These are phyloP conservation scores for Podargus strigoides DNA, from an alignment of 2,797 vertebrate genomes.

Conservation along the genomic window DNA sequence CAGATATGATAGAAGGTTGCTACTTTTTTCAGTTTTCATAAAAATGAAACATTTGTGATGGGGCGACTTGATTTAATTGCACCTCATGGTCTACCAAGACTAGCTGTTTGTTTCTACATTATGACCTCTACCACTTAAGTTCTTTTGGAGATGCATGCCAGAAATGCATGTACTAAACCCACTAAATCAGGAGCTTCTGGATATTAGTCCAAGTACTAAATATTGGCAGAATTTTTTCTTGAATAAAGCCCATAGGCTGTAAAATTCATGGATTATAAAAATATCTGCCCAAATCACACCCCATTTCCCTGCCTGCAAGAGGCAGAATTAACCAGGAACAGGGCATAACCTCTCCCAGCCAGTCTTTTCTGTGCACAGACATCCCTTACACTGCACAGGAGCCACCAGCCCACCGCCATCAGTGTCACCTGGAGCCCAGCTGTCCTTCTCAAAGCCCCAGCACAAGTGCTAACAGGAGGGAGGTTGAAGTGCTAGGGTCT, in stretches of 20 bases:
- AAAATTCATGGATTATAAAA: neutral
- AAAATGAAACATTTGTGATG: neutral
- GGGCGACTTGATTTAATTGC: neutral
- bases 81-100: neutral
- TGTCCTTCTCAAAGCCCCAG: neutral
- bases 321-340: neutral
- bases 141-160: neutral
- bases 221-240: neutral
- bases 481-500: too few relatives aligned
- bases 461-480: neutral
- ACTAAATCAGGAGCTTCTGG: neutral
- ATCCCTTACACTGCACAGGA: neutral
- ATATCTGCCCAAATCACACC: neutral
- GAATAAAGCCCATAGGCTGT: neutral
- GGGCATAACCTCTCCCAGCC: neutral
- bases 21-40: neutral
- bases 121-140: neutral
- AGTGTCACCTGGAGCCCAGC: neutral
- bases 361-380: neutral
- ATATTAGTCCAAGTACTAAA: neutral
- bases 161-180: neutral
- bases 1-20: neutral
- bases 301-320: neutral
- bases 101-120: neutral
- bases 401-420: neutral